Percentiles rank a stretch among this genome's conserved stretches.
These are phyloP conservation scores for Penaeus vannamei DNA, from an alignment of 1,140 invertebrate genomes.

Conservation along the genomic window DNA sequence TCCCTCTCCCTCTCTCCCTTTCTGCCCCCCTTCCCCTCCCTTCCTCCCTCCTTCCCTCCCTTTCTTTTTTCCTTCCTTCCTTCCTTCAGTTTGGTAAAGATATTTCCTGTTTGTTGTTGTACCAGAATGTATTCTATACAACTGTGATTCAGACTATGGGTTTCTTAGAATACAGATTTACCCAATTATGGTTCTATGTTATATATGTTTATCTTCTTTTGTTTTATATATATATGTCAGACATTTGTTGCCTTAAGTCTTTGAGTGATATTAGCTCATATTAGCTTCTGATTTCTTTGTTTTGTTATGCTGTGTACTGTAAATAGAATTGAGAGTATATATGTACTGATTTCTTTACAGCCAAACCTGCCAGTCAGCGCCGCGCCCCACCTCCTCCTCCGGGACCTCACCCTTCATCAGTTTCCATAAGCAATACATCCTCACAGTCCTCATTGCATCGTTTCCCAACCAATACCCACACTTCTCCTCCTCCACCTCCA, in stretches of 20 bases:
- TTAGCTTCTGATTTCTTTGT: not conserved
- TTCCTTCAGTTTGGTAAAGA: not conserved
- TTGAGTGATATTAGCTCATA: not conserved
- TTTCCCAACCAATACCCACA: constrained; percentile 46
- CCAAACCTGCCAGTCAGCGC: constrained; percentile 52
- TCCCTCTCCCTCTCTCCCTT: not conserved
- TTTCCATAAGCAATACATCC: constrained; percentile 20
- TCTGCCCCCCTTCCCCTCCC: not conserved
- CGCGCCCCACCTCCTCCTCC: constrained; percentile 51
- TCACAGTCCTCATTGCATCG: constrained; percentile 22
- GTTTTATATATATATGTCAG: not conserved
- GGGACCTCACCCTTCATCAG: constrained; percentile 35
- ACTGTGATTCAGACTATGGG: not conserved
- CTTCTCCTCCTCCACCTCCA: constrained; percentile 56
- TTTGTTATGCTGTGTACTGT: constrained; percentile 16
- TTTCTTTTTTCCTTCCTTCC: not conserved
- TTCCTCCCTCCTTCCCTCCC: not conserved
- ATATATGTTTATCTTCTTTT: too few species aligned
- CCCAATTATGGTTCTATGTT: too few species aligned
- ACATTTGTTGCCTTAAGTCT: not conserved
- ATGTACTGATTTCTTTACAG: constrained; percentile 39
- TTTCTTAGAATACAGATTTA: too few species aligned
- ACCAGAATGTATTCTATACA: not conserved
- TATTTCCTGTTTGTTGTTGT: not conserved
- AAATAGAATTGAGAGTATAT: not conserved